Evolutionary conservation across 2,888 invertebrate species (phyloP).

Genomic region (Zootermopsis nevadensis): DNA sequence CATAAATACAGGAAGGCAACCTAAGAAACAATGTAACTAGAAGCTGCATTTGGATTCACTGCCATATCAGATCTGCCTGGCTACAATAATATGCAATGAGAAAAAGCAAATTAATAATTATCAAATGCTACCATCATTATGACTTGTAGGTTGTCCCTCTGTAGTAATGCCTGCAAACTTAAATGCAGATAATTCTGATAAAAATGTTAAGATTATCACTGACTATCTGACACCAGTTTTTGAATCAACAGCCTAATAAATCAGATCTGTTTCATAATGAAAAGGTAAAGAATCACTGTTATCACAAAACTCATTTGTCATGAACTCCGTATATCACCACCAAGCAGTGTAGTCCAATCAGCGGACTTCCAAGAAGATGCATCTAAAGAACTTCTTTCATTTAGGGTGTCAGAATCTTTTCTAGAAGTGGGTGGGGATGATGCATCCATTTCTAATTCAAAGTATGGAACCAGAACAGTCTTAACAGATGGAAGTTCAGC

Average conservation of each 20-base stretch:
- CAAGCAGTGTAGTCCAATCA: conserved; percentile 48
- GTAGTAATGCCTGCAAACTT: neutral
- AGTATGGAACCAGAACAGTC: neutral
- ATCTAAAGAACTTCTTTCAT: conserved; percentile 10
- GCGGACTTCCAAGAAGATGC: conserved; percentile 46
- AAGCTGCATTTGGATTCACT: no score
- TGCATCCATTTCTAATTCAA: conserved; percentile 16
- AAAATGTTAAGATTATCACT: neutral
- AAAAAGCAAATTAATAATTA: neutral
- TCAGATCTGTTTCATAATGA: neutral
- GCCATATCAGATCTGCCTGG: no score
- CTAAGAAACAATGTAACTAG: no score
- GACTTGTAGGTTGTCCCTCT: neutral
- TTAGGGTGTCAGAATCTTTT: neutral
- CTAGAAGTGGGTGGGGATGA: conserved; percentile 24
- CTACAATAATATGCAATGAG: neutral
- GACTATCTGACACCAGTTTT: no score
- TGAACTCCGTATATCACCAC: conserved; percentile 12
- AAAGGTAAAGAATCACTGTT: neutral
- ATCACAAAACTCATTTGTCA: conserved; percentile 23
- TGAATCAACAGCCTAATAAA: neutral
- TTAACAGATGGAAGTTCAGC: neutral
- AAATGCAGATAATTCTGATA: neutral
- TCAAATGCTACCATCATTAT: neutral
- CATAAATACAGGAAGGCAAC: no score